These are phyloP conservation scores for Ceratina australensis DNA, from an alignment of 1,140 invertebrate species.

Conservation along the genomic window DNA sequence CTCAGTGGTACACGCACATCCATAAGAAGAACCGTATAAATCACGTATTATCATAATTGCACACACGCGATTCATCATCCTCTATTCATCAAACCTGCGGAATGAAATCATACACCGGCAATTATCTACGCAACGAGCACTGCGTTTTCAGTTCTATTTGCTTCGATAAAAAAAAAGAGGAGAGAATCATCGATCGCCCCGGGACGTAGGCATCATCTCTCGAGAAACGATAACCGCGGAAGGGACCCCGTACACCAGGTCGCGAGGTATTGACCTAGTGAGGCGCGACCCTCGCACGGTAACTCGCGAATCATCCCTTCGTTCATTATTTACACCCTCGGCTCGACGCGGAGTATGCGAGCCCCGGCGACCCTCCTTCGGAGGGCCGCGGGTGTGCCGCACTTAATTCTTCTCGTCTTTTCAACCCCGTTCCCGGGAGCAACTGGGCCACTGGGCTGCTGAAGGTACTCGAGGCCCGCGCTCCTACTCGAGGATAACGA, in stretches of 20 bases:
- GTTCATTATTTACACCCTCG: constrained; percentile 74
- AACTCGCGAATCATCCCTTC: constrained; percentile 66
- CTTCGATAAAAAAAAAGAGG: background rate
- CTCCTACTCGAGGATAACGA: constrained; percentile 30
- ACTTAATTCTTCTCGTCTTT: constrained; percentile 66
- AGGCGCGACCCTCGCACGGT: constrained; percentile 56
- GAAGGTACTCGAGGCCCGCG: constrained; percentile 42
- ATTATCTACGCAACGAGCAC: background rate
- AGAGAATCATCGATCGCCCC: background rate
- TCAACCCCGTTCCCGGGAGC: constrained; percentile 55
- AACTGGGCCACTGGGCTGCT: constrained; percentile 70
- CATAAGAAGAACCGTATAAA: constrained; percentile 1
- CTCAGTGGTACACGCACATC: too few relatives aligned
- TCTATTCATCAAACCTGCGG: background rate
- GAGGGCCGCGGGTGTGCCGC: constrained; percentile 23
- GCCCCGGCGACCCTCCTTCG: constrained; percentile 46
- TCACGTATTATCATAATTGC: constrained; percentile 16
- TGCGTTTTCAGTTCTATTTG: background rate
- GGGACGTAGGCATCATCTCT: background rate
- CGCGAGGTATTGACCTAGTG: constrained; percentile 71
- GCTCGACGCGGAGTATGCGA: constrained; percentile 52
- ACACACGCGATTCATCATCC: background rate
- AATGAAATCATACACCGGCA: background rate
- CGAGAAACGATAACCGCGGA: constrained; percentile 31
- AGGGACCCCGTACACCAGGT: constrained; percentile 50